Percentiles rank a stretch among this genome's conserved stretches.
phyloP scores from a whole-genome alignment of 2,113 vertebrate species.

The Gallinago jamesoni region DNA sequence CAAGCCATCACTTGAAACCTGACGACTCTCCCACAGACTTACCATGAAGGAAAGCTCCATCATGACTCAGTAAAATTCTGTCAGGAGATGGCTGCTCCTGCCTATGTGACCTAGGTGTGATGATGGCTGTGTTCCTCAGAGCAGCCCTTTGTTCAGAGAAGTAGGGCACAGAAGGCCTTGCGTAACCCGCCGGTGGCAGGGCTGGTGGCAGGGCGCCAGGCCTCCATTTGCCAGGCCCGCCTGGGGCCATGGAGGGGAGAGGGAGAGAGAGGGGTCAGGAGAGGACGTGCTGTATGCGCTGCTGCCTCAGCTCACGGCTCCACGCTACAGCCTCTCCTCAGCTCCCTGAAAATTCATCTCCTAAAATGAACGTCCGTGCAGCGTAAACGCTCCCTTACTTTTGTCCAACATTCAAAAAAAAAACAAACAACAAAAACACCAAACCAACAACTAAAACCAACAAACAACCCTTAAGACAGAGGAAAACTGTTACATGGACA shows the following conservation, averaged over 20 bases:
- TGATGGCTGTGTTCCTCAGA: conserved; percentile 20
- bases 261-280: conserved; percentile 9
- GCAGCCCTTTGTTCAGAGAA: conserved; percentile 63
- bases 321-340: not conserved
- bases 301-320: conserved; percentile 26
- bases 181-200: not conserved
- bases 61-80: conserved; percentile 52
- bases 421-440: not conserved
- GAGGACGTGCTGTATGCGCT: conserved; percentile 68
- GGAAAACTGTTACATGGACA: not conserved
- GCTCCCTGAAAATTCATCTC: not conserved
- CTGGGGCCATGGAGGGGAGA: not conserved
- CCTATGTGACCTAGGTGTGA: conserved; percentile 48
- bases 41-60: conserved; percentile 58
- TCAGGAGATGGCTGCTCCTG: conserved; percentile 49
- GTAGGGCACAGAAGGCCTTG: conserved; percentile 52
- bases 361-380: not conserved
- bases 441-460: too few relatives aligned
- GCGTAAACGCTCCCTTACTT: not conserved
- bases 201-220: conserved; percentile 66
- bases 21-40: conserved; percentile 57
- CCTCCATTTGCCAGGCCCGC: conserved; percentile 58
- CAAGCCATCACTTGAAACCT: conserved; percentile 37
- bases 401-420: not conserved
- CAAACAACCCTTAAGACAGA: not conserved